Evolutionary conservation across 1,140 invertebrate genomes (phyloP), one percentile per base, ranked within the genome.

Genomic region (Ericerus pela): DNA sequence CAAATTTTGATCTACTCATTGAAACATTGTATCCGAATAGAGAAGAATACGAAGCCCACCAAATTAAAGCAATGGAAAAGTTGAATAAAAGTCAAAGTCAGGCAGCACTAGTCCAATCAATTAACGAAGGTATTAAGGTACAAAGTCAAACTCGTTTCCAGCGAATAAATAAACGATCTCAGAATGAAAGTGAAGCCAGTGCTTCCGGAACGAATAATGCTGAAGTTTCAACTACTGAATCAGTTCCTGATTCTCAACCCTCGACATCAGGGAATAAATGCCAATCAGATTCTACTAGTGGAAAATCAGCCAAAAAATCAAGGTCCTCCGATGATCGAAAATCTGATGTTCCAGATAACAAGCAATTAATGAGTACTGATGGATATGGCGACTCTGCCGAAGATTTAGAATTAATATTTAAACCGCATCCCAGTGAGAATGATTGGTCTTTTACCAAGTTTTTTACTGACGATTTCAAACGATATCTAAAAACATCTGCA

Each of bases 21-120:
- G 90, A 90, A 0, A 98, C 97, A 72, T 97, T 99, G 41, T 99
- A 97, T 70, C 95, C 95, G 0, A 95, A 88, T 68, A 76, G 95
- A 59, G 93, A 97, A 65, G 93, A 97, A 64, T 97, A 96, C 65
- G 94, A 98, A 70, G 92, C 91, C 0, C 90, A 95, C 64, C 93
- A 97, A 65, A 90, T 94, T 66, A 75, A 85, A 58, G 88, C 95
- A 0, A 70, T 96, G 62, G 91, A 91, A 4, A 95, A 94, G 68
- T 71, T 96, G 16, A 96, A 89, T 63, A 93, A 92, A 70, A 88
- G 85, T 27, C 89, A 95, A 66, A 95, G 88, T 8, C 87, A 90
- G 67, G 88, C 88, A 1, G 89, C 91, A 3, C 73, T 97, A 43
- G 88, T 93, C 0, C 88, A 88, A 67, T 94, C 89, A 1, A 96